Evolutionary conservation across 1,140 invertebrate genomes (phyloP), one percentile per base, ranked within the genome.

Genomic region (Ericerus pela): DNA sequence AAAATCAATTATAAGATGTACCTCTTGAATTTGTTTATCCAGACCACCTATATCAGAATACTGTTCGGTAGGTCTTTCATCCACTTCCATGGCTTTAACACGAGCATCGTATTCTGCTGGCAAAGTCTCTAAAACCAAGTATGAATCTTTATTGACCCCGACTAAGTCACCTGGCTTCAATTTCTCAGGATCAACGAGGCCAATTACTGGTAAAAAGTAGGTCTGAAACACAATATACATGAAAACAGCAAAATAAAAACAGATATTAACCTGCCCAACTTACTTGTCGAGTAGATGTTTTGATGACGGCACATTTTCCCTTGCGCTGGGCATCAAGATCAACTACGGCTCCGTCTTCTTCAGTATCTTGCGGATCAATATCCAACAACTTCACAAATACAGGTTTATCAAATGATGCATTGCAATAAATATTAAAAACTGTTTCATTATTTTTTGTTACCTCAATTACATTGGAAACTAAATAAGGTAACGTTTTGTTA

Each of bases 61-160:
- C 69, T 99, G 95, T 70, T 99, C 96, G 33, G 93, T 97, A 1
- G 96, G 96, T 62, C 96, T 77, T 71, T 99, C 96, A 72, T 99
- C 96, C 0, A 99, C 96, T 72, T 99, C 96, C 96, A 99, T 99
- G 58, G 96, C 96, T 69, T 99, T 99, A 0, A 99, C 96, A 62
- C 96, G 76, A 0, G 94, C 96, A 70, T 99, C 96, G 68, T 97
- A 99, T 73, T 99, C 96, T 18, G 93, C 88, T 1, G 96, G 96
- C 24, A 99, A 69, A 1, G 94, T 97, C 72, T 99, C 96, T 60
- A 99, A 69, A 59, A 99, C 96, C 28, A 99, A 73, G 73, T 99
- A 99, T 0, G 96, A 99, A 69, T 99, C 96, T 72, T 99, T 99
- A 69, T 99, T 99, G 0, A 99, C 96, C 53, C 96, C 96, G 33